A percentile compares a stretch with the other conserved stretches of the same genome.
Conservation (phyloP, 2,888 invertebrate species). For the Mystacides longicornis region DNA sequence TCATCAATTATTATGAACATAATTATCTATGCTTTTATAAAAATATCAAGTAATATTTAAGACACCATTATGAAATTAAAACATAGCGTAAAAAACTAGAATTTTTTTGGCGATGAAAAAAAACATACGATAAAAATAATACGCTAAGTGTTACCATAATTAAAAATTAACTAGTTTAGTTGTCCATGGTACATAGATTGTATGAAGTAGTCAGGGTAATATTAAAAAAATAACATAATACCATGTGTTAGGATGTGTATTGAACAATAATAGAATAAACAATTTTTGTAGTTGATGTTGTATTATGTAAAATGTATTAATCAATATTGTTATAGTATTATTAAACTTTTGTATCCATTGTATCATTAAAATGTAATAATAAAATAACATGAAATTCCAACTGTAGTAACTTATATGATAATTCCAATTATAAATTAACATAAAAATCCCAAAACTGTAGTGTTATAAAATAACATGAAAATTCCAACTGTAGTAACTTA, state of each 20-base stretch:
- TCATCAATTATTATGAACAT: too few relatives aligned
- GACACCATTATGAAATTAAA: too few relatives aligned
- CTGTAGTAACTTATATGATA: too few relatives aligned
- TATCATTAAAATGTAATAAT: constrained; percentile 21
- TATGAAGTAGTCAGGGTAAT: constrained; percentile 25
- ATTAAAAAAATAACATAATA: constrained; percentile 37
- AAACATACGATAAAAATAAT: too few relatives aligned
- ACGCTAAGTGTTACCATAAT: neutral
- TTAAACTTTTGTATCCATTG: constrained; percentile 25
- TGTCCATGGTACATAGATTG: constrained; percentile 23
- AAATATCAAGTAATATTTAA: too few relatives aligned
- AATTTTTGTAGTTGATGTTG: constrained; percentile 10
- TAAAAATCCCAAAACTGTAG: too few relatives aligned
- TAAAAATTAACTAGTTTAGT: constrained; percentile 13
- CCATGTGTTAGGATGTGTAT: constrained; percentile 30
- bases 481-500: too few relatives aligned
- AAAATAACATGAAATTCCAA: constrained; percentile 19
- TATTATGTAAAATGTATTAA: neutral
- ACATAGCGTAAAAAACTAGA: too few relatives aligned
- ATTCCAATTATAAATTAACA: too few relatives aligned
- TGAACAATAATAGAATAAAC: constrained; percentile 31
- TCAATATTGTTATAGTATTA: constrained; percentile 8
- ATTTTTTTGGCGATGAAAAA: too few relatives aligned
- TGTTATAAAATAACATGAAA: too few relatives aligned
- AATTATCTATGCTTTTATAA: too few relatives aligned